Conservation (phyloP, 30 jellyfish, hydroid and myxozoan species). For the Turritopsis rubra region DNA sequence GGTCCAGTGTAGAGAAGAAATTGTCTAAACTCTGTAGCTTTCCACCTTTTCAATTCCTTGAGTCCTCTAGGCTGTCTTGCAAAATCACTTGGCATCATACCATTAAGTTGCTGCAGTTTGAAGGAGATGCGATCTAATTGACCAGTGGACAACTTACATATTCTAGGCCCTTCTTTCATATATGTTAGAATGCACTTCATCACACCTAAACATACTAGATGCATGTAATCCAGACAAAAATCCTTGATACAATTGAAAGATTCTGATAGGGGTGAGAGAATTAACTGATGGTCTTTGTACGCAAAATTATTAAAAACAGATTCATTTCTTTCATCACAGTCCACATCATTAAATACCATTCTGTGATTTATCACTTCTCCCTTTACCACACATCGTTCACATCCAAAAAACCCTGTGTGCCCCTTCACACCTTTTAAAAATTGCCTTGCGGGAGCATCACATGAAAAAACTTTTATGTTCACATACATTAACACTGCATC, state of each 20-base stretch:
- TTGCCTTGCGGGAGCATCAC: conserved; percentile 60
- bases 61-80: conserved; percentile 46
- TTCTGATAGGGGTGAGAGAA: background rate
- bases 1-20: conserved; percentile 51
- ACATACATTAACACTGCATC: conserved; percentile 12
- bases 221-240: conserved; percentile 18
- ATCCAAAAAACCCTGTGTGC: conserved; percentile 31
- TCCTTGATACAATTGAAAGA: conserved; percentile 9
- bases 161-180: conserved; percentile 27
- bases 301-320: conserved; percentile 9
- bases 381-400: conserved; percentile 33
- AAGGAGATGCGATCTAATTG: conserved; percentile 29
- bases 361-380: conserved; percentile 15
- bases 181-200: conserved; percentile 12
- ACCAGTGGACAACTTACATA: conserved; percentile 27
- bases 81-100: conserved; percentile 33
- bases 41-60: conserved; percentile 34
- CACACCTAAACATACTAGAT: conserved; percentile 42
- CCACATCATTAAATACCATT: conserved; percentile 11
- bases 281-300: conserved; percentile 28
- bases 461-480: conserved; percentile 5
- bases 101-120: conserved; percentile 10
- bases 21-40: conserved; percentile 53
- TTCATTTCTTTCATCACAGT: background rate
- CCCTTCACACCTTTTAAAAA: conserved; percentile 26